Evolutionary conservation across 2,113 vertebrate genomes (phyloP), one percentile per base, ranked within the genome.

Genomic region (Psittacus erithacus): DNA sequence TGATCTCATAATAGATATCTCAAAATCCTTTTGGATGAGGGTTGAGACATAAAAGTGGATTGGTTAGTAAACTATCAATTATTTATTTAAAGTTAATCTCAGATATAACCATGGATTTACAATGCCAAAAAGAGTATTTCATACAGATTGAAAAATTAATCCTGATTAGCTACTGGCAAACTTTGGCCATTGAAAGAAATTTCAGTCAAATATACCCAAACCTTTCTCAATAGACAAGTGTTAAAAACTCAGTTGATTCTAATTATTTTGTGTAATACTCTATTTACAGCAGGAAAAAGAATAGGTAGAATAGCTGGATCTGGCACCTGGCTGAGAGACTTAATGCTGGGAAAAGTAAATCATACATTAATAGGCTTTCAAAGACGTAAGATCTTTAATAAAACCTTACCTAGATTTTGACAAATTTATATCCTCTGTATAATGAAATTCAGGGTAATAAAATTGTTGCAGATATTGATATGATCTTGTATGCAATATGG

Each of bases 361-460:
- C 60, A 41, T 18, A 38, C 24, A 28, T 47, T 68, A 55, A 47
- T 11, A 50, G 39, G 12, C 64, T 90, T 86, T 47, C 59, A 77
- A 53, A 90, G 7, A 33, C 47, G 49, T 79, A 23, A 78, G 35
- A 71, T 75, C 10, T 91, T 92, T 53, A 81, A 68, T 78, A 76
- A 96, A 93, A 82, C 2, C 3, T 47, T 65, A 79, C 39, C 6
- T 79, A 91, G 13, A 69, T 82, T 75, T 78, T 44, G 47, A 65
- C 4, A 82, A 93, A 92, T 84, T 64, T 43, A 55, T 60, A 27
- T 88, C 10, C 6, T 60, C 83, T 60, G 17, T 75, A 57, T 49
- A 90, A 83, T 75, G 68, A 27, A 33, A 92, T 93, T 88, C 68
- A 86, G 69, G 29, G 31, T 88, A 94, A 78, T 82, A 78, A 82